Evolutionary conservation across 2,888 invertebrate genomes (phyloP), one percentile per base, ranked within the genome.

Genomic region (Lingula anatina): DNA sequence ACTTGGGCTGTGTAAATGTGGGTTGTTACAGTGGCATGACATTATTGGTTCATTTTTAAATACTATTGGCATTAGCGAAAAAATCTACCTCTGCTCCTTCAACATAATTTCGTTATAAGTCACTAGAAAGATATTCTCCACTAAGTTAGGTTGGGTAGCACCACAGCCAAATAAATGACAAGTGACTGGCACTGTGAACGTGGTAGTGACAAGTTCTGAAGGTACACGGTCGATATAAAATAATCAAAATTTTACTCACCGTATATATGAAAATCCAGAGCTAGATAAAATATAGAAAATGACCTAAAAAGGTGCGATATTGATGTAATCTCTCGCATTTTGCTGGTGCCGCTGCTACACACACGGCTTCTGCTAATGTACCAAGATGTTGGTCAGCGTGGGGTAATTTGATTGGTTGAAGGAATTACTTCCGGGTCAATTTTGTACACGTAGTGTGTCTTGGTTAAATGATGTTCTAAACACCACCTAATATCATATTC

Each of bases 401-500:
- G 61, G 56, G 41, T 51, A 50, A 49, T 54, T 52, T 54, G 60
- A 66, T 66, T 66, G 64, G 64, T 40, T n/a, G 38, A 44, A 49
- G 53, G n/a, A 20, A 49, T 49, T 50, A 60, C 56, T 64, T 66
- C 66, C 66, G 64, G 66, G 62, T 62, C 54, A 61, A 48, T n/a
- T n/a, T n/a, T n/a, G n/a, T n/a, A n/a, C n/a, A n/a, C n/a, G n/a
- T n/a, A n/a, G n/a, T n/a, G n/a, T n/a, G n/a, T n/a, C n/a, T n/a
- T n/a, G n/a, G n/a, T n/a, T n/a, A n/a, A n/a, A n/a, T n/a, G n/a
- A n/a, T n/a, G n/a, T n/a, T n/a, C n/a, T n/a, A n/a, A n/a, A n/a
- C n/a, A n/a, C n/a, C n/a, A n/a, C n/a, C n/a, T n/a, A n/a, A n/a
- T n/a, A n/a, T n/a, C n/a, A n/a, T n/a, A n/a, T n/a, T n/a, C n/a